phyloP scores from a whole-genome alignment of 2,888 invertebrate species.

The Steinernema carpocapsae region DNA sequence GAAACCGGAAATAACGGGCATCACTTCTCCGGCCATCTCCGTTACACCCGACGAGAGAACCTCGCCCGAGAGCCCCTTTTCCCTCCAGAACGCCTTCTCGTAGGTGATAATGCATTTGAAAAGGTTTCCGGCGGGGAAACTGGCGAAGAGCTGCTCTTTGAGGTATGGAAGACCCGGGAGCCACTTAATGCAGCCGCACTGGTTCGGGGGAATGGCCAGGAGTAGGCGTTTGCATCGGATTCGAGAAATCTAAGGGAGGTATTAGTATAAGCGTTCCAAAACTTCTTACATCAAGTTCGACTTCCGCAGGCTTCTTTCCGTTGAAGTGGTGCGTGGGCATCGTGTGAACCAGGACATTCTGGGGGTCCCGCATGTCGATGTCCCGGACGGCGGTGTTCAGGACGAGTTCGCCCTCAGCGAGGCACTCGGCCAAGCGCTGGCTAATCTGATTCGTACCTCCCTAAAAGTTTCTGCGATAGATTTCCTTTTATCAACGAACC shows the following conservation, averaged over 20 bases:
- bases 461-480: background rate
- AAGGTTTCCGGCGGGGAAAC: constrained; percentile 43
- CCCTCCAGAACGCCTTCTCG: constrained; percentile 70
- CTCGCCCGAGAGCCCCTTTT: constrained; percentile 70
- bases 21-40: constrained; percentile 43
- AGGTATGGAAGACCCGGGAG: constrained; percentile 43
- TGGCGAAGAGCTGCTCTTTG: constrained; percentile 38
- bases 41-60: constrained; percentile 55
- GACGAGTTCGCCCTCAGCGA: constrained; percentile 16
- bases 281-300: too few relatives aligned
- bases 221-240: constrained; percentile 44
- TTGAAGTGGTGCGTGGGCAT: too few relatives aligned
- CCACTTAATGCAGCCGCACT: constrained; percentile 46
- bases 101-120: constrained; percentile 71
- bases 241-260: background rate
- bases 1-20: constrained; percentile 61
- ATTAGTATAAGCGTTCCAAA: background rate
- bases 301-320: too few relatives aligned
- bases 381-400: constrained; percentile 22
- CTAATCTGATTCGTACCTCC: constrained; percentile 34
- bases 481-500: background rate
- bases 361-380: background rate
- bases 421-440: background rate
- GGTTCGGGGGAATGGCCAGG: constrained; percentile 52
- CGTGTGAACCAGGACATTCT: background rate